Evolutionary conservation across 2,888 invertebrate genomes (phyloP).

Genomic region (Pecten maximus): DNA sequence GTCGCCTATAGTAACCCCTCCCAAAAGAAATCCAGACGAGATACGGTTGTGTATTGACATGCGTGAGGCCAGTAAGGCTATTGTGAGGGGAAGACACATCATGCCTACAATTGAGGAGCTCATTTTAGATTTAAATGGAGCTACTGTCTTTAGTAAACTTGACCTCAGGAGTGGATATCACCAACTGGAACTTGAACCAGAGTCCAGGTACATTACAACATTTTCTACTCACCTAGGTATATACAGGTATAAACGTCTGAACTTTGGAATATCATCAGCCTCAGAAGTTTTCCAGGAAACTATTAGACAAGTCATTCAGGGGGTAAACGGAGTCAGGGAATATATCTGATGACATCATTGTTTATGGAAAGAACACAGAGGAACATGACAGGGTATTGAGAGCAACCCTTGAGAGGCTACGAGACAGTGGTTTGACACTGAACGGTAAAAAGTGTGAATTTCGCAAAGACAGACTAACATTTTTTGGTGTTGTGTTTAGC

Average conservation of each 20-base stretch:
- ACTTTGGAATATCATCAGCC: slow-evolving; percentile 60
- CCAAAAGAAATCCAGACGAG: slow-evolving; percentile 54
- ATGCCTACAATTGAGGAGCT: slow-evolving; percentile 61
- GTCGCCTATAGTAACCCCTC: slow-evolving; percentile 58
- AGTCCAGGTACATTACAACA: slow-evolving; percentile 56
- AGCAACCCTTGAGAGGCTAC: slow-evolving; percentile 49
- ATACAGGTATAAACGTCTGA: slow-evolving; percentile 60
- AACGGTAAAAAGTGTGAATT: slow-evolving; percentile 58
- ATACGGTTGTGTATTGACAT: slow-evolving; percentile 59
- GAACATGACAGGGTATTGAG: slow-evolving; percentile 58
- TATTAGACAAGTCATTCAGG: slow-evolving; percentile 52
- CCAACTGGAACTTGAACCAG: slow-evolving; percentile 54
- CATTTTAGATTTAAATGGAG: slow-evolving; percentile 53
- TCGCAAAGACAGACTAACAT: slow-evolving; percentile 55
- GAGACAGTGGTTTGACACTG: slow-evolving; percentile 54
- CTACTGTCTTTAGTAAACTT: slow-evolving; percentile 53
- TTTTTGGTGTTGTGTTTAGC: slow-evolving; percentile 51
- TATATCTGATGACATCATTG: slow-evolving; percentile 64
- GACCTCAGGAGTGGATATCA: slow-evolving; percentile 56
- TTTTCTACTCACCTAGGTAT: slow-evolving; percentile 57
- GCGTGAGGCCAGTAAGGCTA: slow-evolving; percentile 55
- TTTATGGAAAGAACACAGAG: slow-evolving; percentile 56
- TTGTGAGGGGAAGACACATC: slow-evolving; percentile 54
- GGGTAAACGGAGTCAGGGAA: slow-evolving; percentile 56
- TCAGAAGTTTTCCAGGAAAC: slow-evolving; percentile 61